These are phyloP conservation scores for Lamellibrachia satsuma DNA, from an alignment of 2,888 invertebrate species.

Conservation along the genomic window DNA sequence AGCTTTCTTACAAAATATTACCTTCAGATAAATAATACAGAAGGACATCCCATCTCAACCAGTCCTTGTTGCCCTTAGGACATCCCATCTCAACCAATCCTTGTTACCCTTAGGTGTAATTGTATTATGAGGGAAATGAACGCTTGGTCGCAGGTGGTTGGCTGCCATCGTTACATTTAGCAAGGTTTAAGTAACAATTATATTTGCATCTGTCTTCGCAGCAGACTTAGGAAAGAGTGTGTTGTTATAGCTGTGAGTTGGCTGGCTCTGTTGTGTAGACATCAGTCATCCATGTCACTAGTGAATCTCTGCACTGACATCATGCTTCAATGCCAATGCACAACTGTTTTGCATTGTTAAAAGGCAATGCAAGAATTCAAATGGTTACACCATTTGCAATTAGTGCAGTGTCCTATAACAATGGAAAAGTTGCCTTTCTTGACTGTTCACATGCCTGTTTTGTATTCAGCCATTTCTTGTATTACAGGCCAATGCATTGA, in stretches of 20 bases:
- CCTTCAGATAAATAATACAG: background rate
- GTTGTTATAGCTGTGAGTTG: background rate
- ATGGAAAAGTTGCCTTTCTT: conserved; percentile 10
- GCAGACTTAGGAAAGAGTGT: background rate
- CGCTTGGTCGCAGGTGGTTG: background rate
- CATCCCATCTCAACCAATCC: background rate
- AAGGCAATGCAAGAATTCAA: conserved; percentile 4
- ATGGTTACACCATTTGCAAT: background rate
- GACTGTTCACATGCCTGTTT: background rate
- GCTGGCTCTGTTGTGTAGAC: background rate
- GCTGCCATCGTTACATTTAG: background rate
- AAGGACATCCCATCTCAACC: background rate
- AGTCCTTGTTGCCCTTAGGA: background rate
- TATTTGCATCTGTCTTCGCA: background rate
- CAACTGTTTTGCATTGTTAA: conserved; percentile 6
- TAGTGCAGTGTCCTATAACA: background rate
- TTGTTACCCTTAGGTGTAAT: background rate
- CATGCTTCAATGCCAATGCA: background rate
- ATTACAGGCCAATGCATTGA: background rate
- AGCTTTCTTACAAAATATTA: background rate
- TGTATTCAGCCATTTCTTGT: background rate
- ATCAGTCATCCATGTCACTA: conserved; percentile 10
- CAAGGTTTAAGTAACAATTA: background rate
- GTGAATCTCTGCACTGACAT: background rate
- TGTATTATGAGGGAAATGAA: background rate